phyloP scores from a whole-genome alignment of 1,140 invertebrate species.

The Sarcophaga peregrina region DNA sequence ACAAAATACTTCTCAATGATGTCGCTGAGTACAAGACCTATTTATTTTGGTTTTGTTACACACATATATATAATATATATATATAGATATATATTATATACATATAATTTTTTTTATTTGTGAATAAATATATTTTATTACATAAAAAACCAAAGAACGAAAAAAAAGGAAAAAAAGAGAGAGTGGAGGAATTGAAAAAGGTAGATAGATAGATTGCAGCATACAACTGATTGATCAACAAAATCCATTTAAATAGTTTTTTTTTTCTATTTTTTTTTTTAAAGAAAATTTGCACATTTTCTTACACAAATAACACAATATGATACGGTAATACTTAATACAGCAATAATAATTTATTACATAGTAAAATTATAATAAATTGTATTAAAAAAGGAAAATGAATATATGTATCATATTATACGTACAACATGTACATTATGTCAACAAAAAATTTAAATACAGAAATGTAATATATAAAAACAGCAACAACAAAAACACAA shows the following conservation, averaged over 20 bases:
- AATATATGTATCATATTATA: too few species aligned
- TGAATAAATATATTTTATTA: neutral
- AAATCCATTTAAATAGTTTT: neutral
- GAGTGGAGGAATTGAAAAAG: constrained; percentile 24
- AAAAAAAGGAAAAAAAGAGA: constrained; percentile 16
- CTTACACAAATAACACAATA: neutral
- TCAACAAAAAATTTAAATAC: neutral
- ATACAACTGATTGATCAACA: constrained; percentile 22
- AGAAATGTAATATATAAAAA: neutral
- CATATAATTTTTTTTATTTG: neutral
- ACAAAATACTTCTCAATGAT: constrained; percentile 98
- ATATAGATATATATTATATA: neutral
- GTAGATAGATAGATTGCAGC: constrained; percentile 17
- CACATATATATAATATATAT: neutral
- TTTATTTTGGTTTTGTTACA: neutral
- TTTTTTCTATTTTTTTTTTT: neutral
- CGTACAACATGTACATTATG: neutral
- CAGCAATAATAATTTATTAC: neutral
- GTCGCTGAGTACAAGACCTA: constrained; percentile 94
- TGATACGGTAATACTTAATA: neutral
- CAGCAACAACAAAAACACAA: constrained; percentile 9
- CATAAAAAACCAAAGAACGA: constrained; percentile 21
- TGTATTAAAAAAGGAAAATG: neutral
- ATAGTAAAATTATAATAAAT: neutral
- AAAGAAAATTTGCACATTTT: constrained; percentile 1